Conservation (phyloP, 2,113 vertebrate species). For the Pangasianodon gigas region DNA sequence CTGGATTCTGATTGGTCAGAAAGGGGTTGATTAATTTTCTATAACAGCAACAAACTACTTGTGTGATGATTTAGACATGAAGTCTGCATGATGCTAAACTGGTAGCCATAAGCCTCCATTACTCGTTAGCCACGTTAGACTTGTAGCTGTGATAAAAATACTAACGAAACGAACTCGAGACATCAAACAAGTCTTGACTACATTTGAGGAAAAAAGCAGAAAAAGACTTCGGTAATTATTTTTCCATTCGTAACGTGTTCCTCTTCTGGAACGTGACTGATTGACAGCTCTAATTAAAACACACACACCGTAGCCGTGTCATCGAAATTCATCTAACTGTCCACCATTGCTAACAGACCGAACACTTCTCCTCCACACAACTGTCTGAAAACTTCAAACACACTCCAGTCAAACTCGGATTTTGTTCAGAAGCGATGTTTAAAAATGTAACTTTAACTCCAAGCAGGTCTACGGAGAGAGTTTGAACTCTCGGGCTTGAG, state of each 20-base stretch:
- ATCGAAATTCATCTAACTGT: not conserved
- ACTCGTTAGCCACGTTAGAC: not conserved
- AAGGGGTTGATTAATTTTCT: not conserved
- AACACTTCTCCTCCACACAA: not conserved
- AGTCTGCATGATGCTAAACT: not conserved
- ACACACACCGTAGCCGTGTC: not conserved
- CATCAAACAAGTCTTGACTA: not conserved
- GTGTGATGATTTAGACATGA: not conserved
- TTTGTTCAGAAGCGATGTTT: constrained; percentile 43
- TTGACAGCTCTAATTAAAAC: not conserved
- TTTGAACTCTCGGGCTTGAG: constrained; percentile 41
- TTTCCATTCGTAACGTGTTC: not conserved
- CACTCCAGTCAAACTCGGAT: constrained; percentile 15
- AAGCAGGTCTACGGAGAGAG: constrained; percentile 16
- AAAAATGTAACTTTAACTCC: constrained; percentile 29
- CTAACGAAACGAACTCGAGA: not conserved
- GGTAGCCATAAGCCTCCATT: not conserved
- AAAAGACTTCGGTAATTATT: not conserved
- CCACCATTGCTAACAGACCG: not conserved
- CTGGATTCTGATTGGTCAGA: not conserved
- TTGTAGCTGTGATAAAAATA: not conserved
- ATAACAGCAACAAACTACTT: not conserved
- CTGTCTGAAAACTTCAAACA: constrained; percentile 27
- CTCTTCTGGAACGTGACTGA: not conserved
- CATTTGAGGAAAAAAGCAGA: not conserved